A percentile compares a stretch with the other conserved stretches of the same genome.
Conservation (phyloP, 2,888 invertebrate species). For the Seira musarum region DNA sequence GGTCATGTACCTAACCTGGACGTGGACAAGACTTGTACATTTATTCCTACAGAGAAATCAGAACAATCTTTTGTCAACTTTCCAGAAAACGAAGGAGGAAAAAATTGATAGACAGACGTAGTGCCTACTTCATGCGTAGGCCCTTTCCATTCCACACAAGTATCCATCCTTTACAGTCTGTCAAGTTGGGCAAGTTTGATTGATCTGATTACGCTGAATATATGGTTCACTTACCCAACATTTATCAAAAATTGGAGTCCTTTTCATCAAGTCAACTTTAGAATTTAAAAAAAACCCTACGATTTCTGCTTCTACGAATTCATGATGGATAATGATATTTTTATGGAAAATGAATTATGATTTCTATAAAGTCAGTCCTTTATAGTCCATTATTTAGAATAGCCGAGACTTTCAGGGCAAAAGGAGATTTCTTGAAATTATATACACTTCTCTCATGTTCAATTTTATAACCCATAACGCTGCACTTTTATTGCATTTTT, state of each 20-base stretch:
- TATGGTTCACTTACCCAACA: constrained; percentile 35
- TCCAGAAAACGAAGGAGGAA: constrained; percentile 19
- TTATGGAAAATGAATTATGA: neutral
- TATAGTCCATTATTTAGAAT: neutral
- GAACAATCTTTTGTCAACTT: constrained; percentile 46
- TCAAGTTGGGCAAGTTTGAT: constrained; percentile 47
- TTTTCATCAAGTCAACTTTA: constrained; percentile 25
- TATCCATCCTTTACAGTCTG: constrained; percentile 48
- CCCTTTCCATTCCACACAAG: neutral
- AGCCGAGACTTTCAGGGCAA: no score
- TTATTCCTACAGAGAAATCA: constrained; percentile 39
- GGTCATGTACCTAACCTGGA: constrained; percentile 49
- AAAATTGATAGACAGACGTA: no score
- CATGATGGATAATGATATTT: neutral
- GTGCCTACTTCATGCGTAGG: no score
- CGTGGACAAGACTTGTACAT: constrained; percentile 50
- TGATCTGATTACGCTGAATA: constrained; percentile 48
- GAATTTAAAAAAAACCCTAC: neutral
- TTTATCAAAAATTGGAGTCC: constrained; percentile 26
- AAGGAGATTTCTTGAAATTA: no score
- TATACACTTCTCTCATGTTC: constrained; percentile 10
- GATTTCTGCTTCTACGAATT: neutral
- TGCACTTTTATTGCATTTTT: constrained; percentile 40
- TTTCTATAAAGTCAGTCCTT: neutral
- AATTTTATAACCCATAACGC: constrained; percentile 22